Conservation (phyloP, 2,797 vertebrate genomes). For the Xyrichtys novacula region DNA sequence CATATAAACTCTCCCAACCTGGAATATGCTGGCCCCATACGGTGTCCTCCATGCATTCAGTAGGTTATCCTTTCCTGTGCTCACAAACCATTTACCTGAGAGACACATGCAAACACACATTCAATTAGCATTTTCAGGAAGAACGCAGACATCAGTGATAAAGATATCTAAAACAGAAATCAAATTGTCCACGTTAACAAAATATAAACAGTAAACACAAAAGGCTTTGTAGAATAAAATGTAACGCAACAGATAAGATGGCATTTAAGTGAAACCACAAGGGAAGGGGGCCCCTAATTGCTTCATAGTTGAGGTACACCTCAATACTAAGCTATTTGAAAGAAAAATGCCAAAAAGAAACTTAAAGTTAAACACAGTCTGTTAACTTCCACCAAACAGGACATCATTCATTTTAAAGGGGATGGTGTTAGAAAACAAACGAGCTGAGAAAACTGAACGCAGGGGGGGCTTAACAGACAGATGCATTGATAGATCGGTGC, state of each 20-base stretch:
- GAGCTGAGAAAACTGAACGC: neutral
- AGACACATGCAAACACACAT: conserved; percentile 39
- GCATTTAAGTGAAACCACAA: neutral
- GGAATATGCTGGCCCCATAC: conserved; percentile 91
- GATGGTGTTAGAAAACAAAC: neutral
- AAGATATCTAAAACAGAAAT: neutral
- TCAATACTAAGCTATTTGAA: neutral
- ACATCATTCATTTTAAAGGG: neutral
- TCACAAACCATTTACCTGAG: conserved; percentile 90
- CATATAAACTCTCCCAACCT: conserved; percentile 75
- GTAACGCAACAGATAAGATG: neutral
- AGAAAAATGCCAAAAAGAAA: neutral
- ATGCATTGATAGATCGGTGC: conserved; percentile 29
- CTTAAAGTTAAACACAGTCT: neutral
- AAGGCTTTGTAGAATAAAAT: neutral
- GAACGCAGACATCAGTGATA: neutral
- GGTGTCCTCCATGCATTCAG: conserved; percentile 90
- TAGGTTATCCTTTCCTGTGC: conserved; percentile 90
- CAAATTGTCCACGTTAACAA: neutral
- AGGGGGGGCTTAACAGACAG: neutral
- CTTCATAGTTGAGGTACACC: neutral
- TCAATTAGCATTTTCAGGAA: neutral
- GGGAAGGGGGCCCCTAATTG: neutral
- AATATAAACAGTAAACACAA: neutral
- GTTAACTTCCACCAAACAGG: neutral